Percentiles rank a stretch among this genome's conserved stretches.
phyloP scores from a whole-genome alignment of 2,113 vertebrate species.

The Colinus virginianus region DNA sequence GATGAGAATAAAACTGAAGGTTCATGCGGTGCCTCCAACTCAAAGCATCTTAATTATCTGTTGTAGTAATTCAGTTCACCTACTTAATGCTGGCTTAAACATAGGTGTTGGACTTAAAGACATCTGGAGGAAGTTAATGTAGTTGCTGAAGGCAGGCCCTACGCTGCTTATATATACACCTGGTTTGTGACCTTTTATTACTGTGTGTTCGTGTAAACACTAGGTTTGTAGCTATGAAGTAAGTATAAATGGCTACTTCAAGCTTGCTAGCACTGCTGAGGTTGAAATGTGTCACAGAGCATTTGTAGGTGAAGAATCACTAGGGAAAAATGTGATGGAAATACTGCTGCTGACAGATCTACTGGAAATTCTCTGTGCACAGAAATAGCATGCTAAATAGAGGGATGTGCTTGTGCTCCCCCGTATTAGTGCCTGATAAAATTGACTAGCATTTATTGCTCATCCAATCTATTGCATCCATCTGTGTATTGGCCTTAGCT shows the following conservation, averaged over 20 bases:
- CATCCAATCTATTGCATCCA: neutral
- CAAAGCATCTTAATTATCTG: neutral
- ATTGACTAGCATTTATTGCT: neutral
- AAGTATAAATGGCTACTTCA: neutral
- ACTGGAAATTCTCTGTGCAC: neutral
- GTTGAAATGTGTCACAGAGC: neutral
- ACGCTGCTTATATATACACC: neutral
- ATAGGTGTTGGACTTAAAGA: neutral
- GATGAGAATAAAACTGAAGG: neutral
- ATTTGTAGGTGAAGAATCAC: neutral
- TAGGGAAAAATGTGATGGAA: neutral
- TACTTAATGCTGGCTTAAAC: neutral
- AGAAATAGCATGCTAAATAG: neutral
- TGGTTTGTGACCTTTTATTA: slow-evolving; percentile 27
- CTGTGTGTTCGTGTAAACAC: slow-evolving; percentile 1
- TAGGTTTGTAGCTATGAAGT: neutral
- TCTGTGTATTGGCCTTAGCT: neutral
- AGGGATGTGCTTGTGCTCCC: neutral
- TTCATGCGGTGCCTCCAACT: neutral
- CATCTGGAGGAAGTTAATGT: neutral
- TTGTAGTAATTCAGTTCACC: neutral
- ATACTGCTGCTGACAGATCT: neutral
- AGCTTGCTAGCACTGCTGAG: neutral
- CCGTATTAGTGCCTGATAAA: neutral
- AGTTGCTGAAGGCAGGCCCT: neutral